phyloP scores from a whole-genome alignment of 2,113 vertebrate genomes.

The Equus quagga region DNA sequence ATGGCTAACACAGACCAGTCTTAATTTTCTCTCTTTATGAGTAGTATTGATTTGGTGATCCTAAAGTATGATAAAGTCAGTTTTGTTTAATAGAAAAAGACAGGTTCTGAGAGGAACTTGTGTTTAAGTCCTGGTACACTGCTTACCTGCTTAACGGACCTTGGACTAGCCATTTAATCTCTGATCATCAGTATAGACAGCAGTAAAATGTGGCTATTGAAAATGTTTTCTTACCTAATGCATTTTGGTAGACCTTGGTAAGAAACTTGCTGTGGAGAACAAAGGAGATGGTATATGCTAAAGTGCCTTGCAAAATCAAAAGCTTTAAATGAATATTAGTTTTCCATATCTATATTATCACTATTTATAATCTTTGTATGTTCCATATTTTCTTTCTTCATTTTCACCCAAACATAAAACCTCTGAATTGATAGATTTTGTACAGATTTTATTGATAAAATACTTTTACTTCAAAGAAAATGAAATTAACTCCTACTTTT shows the following conservation, averaged over 20 bases:
- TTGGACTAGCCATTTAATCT: neutral
- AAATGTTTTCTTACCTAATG: neutral
- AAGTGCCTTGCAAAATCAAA: neutral
- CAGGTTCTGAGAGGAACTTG: neutral
- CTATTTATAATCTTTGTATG: neutral
- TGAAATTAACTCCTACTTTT: neutral
- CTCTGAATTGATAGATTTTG: neutral
- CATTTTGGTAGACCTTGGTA: neutral
- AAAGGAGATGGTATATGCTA: neutral
- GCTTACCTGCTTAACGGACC: neutral
- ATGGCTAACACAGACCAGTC: neutral
- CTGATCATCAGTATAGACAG: neutral
- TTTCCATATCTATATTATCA: neutral
- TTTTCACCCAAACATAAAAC: neutral
- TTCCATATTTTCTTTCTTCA: neutral
- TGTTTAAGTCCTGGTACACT: neutral
- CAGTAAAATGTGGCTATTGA: neutral
- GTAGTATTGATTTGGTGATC: neutral
- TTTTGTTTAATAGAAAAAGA: neutral
- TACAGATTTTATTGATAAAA: neutral
- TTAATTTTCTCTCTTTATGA: neutral
- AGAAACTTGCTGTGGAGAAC: neutral
- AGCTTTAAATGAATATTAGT: neutral
- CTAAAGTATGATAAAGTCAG: neutral
- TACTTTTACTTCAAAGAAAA: neutral